A percentile compares a stretch with the other conserved stretches of the same genome.
Evolutionary conservation across 2,888 invertebrate species (phyloP).

Genomic region (Lymantria monacha): DNA sequence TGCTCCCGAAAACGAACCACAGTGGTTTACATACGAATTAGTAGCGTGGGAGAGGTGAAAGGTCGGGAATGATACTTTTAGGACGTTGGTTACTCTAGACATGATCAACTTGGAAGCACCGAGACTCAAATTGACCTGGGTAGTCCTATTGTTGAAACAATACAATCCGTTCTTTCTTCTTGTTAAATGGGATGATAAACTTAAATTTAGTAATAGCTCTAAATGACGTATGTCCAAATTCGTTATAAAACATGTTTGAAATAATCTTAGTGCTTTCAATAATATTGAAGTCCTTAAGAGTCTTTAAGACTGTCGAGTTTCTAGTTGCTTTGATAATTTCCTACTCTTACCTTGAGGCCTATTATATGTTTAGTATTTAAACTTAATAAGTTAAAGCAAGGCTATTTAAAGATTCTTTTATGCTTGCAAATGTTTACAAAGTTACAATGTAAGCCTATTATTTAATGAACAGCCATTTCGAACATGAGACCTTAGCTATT

Average conservation of each 20-base stretch:
- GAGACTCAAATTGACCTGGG: conserved; percentile 24
- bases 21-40: conserved; percentile 67
- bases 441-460: too few species aligned
- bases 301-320: conserved; percentile 4
- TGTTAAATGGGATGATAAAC: conserved; percentile 2
- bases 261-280: not conserved
- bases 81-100: conserved; percentile 34
- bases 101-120: conserved; percentile 40
- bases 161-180: conserved; percentile 14
- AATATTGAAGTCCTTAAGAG: not conserved
- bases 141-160: conserved; percentile 20
- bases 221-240: not conserved
- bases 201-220: conserved; percentile 5
- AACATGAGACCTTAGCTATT: too few species aligned
- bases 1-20: conserved; percentile 65
- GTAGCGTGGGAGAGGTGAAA: conserved; percentile 77
- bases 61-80: conserved; percentile 52
- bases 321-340: not conserved
- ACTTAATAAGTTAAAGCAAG: too few species aligned
- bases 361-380: too few species aligned
- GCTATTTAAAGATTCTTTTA: too few species aligned
- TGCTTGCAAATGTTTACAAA: too few species aligned
- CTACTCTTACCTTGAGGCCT: too few species aligned
- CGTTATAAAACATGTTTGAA: not conserved
- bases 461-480: too few species aligned